Base-by-base conservation (phyloP, 1,140 invertebrate species). In the Ostrea denselamellosa region DNA sequence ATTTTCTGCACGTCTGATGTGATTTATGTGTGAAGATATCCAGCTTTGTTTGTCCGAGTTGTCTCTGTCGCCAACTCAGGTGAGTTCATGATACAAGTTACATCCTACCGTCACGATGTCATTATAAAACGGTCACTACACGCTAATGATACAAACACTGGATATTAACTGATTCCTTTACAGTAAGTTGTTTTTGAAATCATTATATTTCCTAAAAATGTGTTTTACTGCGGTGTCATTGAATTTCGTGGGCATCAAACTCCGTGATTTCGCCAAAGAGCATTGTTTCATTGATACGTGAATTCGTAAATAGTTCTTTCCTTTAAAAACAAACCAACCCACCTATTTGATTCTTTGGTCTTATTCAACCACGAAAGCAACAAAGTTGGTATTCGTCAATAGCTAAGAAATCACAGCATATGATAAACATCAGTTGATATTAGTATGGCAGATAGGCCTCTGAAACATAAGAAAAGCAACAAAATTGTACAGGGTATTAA, bases 171-270 rank as follows among this genome's bases (percentile, higher is more conserved):
- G 14, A 22, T 10, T 34, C 34, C 68, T 28, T 2, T 8, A 25
- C 14, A 28, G 68, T 77, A 77, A 77, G 68, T 77, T 77, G 8
- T 62, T 62, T 58, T 62, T 19, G 56, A 62, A 62, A 62, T n/a
- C 56, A 19, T 19, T 19, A 19, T 62, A 62, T 62, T 62, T 62
- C 2, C 56, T 62, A 3, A 19, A n/a, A 62, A 62, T 62, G 5
- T 62, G 17, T 5, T 62, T 19, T 19, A 44, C 5, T 44, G 34
- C 34, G 34, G 34, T 44, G 34, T 44, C 34, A 44, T 44, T 44
- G 5, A 44, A 2, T 44, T 44, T 44, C 34, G 34, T 44, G 34
- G 34, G 34, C 5, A 44, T 44, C 34, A 44, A 44, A 44, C 34
- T 44, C 5, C 34, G 5, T 44, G 34, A 1, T 44, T 62, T 62